phyloP scores from a whole-genome alignment of 2,113 vertebrate genomes.

The Melanerpes aurifrons region DNA sequence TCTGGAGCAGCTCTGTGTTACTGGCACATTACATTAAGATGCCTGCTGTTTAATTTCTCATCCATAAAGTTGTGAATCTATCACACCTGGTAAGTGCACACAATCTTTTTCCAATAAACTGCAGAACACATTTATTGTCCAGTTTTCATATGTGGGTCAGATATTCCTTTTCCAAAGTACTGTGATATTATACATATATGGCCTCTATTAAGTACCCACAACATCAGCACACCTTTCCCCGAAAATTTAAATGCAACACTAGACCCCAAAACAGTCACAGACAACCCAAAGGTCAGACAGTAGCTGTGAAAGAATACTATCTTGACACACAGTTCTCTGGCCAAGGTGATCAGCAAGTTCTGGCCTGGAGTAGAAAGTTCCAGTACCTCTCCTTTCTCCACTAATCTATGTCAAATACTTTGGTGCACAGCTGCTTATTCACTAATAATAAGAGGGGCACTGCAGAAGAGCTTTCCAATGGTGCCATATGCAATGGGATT shows the following conservation, averaged over 20 bases:
- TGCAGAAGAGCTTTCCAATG: not conserved
- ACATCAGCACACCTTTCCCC: not conserved
- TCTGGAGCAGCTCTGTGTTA: not conserved
- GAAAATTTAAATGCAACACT: not conserved
- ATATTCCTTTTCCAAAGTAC: not conserved
- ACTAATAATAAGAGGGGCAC: not conserved
- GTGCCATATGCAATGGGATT: not conserved
- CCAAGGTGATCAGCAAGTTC: not conserved
- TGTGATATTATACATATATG: not conserved
- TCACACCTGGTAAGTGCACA: not conserved
- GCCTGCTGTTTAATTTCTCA: not conserved
- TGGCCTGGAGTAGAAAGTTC: not conserved
- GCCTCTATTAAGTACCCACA: not conserved
- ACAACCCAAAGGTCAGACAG: not conserved
- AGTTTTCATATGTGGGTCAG: not conserved
- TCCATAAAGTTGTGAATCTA: not conserved
- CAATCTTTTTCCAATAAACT: not conserved
- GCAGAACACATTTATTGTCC: not conserved
- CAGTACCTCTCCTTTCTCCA: not conserved
- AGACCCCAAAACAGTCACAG: accelerated
- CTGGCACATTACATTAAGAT: not conserved
- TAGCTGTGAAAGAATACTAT: not conserved
- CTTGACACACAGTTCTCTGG: not conserved
- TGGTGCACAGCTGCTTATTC: not conserved
- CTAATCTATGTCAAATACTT: not conserved